A percentile compares a stretch with the other conserved stretches of the same genome.
phyloP scores from a whole-genome alignment of 1,140 invertebrate species.

The Danaus melanippus region DNA sequence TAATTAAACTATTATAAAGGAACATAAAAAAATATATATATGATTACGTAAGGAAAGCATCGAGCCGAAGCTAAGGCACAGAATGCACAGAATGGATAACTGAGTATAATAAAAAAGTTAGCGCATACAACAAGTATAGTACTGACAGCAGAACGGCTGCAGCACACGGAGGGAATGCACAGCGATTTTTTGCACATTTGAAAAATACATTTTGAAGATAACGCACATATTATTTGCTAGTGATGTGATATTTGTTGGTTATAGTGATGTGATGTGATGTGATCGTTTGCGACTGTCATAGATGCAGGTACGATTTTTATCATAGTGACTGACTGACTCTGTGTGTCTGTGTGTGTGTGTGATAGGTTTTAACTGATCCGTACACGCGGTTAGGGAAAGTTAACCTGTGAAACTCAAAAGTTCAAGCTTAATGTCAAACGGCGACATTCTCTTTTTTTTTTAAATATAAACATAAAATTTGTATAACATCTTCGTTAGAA shows the following conservation, averaged over 20 bases:
- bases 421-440: slow-evolving; percentile 25
- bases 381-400: slow-evolving; percentile 23
- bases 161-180: slow-evolving; percentile 44
- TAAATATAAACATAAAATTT: slow-evolving; percentile 6
- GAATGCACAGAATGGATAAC: slow-evolving; percentile 57
- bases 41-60: slow-evolving; percentile 35
- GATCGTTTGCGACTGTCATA: slow-evolving; percentile 25
- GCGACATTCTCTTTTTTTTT: slow-evolving; percentile 23
- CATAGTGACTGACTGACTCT: background rate
- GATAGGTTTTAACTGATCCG: background rate
- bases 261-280: slow-evolving; percentile 43
- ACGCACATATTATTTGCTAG: slow-evolving; percentile 46
- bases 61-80: slow-evolving; percentile 62
- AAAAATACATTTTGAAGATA: slow-evolving; percentile 69
- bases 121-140: slow-evolving; percentile 65
- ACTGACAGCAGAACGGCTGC: slow-evolving; percentile 64
- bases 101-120: slow-evolving; percentile 69
- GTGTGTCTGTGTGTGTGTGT: background rate
- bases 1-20: too few relatives aligned
- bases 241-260: slow-evolving; percentile 24
- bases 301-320: slow-evolving; percentile 49
- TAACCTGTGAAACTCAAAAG: slow-evolving; percentile 21
- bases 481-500: slow-evolving; percentile 3
- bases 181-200: slow-evolving; percentile 68
- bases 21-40: background rate